Evolutionary conservation across 2,113 vertebrate genomes (phyloP).

Genomic region (Fukomys damarensis): DNA sequence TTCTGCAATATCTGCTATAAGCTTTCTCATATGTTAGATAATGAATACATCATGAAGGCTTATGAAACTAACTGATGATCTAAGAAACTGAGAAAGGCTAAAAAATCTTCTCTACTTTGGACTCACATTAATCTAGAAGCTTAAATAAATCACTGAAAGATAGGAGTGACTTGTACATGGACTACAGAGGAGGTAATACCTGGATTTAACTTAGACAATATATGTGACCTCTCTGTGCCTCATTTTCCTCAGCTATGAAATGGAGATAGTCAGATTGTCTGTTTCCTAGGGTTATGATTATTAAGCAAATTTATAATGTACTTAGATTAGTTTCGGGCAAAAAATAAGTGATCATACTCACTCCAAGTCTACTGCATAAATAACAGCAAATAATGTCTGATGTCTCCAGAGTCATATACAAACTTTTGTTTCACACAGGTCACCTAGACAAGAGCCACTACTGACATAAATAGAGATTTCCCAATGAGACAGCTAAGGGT

Average conservation of each 20-base stretch:
- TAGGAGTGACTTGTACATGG: not conserved
- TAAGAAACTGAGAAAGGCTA: conserved; percentile 22
- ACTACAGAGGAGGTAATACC: not conserved
- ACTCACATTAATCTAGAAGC: not conserved
- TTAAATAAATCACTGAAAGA: not conserved
- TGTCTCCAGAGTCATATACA: not conserved
- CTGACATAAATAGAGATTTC: conserved; percentile 20
- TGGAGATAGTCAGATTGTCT: not conserved
- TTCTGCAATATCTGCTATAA: not conserved
- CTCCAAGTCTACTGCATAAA: not conserved
- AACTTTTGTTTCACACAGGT: not conserved
- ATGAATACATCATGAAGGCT: conserved; percentile 24
- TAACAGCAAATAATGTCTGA: conserved; percentile 15
- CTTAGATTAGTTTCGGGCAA: conserved; percentile 10
- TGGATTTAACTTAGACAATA: not conserved
- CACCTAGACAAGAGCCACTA: not conserved
- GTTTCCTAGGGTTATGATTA: not conserved
- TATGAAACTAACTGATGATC: conserved; percentile 18
- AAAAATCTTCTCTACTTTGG: not conserved
- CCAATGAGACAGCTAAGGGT: not conserved
- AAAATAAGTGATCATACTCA: conserved; percentile 25
- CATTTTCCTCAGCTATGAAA: conserved; percentile 25
- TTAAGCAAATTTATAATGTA: conserved; percentile 16
- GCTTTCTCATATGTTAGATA: not conserved
- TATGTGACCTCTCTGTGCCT: not conserved